phyloP scores from a whole-genome alignment of 2,797 vertebrate species.

The Amblyopsis hoosieri region DNA sequence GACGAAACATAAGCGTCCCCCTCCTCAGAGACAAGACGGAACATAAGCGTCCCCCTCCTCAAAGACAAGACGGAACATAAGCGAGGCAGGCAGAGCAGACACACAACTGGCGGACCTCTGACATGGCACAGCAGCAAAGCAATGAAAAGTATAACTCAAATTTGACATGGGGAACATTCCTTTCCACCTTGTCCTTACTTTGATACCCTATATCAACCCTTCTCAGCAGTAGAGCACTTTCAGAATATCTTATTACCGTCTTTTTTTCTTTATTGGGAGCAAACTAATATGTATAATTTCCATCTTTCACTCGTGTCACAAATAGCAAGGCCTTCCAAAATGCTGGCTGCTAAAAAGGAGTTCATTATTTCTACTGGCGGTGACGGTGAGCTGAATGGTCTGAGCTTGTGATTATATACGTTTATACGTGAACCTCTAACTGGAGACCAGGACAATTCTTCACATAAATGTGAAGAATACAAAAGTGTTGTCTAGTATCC shows the following conservation, averaged over 20 bases:
- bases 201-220: background rate
- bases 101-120: slow-evolving; percentile 16
- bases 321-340: slow-evolving; percentile 19
- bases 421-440: slow-evolving; percentile 5
- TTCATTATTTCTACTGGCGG: slow-evolving; percentile 11
- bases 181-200: slow-evolving; percentile 12
- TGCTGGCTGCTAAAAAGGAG: slow-evolving; percentile 14
- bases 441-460: background rate
- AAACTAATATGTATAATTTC: slow-evolving; percentile 17
- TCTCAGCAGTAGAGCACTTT: slow-evolving; percentile 9
- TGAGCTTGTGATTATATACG: slow-evolving; percentile 37
- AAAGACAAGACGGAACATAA: slow-evolving; percentile 26
- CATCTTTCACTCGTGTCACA: slow-evolving; percentile 6
- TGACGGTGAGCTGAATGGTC: slow-evolving; percentile 5
- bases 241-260: background rate
- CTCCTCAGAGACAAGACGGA: slow-evolving; percentile 13
- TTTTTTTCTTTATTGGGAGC: slow-evolving; percentile 8
- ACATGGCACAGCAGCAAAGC: slow-evolving; percentile 44
- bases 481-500: too few species aligned
- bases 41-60: slow-evolving; percentile 18
- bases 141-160: slow-evolving; percentile 24
- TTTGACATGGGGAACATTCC: slow-evolving; percentile 24
- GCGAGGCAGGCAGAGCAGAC: slow-evolving; percentile 11
- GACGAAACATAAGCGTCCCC: slow-evolving; percentile 12
- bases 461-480: background rate